Base-by-base conservation (phyloP, 2,888 invertebrate species). In the Sthenelais limicola region DNA sequence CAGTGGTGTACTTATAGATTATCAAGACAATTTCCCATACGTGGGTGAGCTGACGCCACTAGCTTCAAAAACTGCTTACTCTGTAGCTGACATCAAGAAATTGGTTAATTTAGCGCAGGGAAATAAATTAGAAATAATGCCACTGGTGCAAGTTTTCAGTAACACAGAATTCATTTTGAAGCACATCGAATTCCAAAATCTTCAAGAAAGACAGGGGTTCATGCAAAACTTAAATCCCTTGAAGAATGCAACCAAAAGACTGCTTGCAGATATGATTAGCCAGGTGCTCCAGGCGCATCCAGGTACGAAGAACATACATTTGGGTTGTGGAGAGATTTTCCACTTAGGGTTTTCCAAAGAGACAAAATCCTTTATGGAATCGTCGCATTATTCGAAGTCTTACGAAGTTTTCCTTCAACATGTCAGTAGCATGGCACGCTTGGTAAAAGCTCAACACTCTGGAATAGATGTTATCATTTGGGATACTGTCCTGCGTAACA, bases 111-210 rank as follows among this genome's bases (percentile, higher is more conserved):
- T 43, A n/a, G 62, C 62, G 21, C 35, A 26, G 38, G 62, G 12
- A 1, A 35, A 21, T 24, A 15, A 38, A 24, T 24, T 62, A 15
- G 38, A 38, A 24, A 24, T 62, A 7, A 62, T 62, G 21, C 62
- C 62, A 7, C 15, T 62, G 21, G 62, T 62, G 38, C 62, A 62
- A 62, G 24, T 43, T 15, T 24, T 38, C 38, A 38, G 62, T n/a
- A 38, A 62, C 21, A 35, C 26, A 1, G 62, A 38, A 43, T 35
- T 62, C 38, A 62, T 38, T 3, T 15, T 38, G n/a, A 35, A 38
- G 26, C 62, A 35, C 3, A 18, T 7, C 21, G 38, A 62, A 24
- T 62, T 38, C 62, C 33, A 21, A 18, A 15, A 21, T 18, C 38
- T 38, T 24, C 38, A 38, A 26, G 38, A 35, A 43, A 15, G 38